These are phyloP conservation scores for Maconellicoccus hirsutus DNA, from an alignment of 1,140 invertebrate genomes.

Conservation along the genomic window DNA sequence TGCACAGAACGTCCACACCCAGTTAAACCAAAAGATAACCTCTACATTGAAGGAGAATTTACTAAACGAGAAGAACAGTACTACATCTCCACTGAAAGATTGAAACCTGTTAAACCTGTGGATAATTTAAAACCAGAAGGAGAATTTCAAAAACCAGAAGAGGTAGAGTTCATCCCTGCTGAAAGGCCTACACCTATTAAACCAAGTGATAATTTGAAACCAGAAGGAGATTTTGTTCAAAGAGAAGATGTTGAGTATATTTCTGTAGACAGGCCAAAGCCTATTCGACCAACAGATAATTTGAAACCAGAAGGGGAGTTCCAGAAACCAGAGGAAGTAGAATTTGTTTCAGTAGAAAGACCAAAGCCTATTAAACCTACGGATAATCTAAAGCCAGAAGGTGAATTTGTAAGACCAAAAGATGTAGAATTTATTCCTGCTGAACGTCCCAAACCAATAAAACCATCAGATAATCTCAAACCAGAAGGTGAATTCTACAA, in stretches of 20 bases:
- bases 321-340: constrained; percentile 32
- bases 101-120: constrained; percentile 33
- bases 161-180: constrained; percentile 37
- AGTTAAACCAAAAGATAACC: constrained; percentile 37
- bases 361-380: constrained; percentile 39
- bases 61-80: constrained; percentile 39
- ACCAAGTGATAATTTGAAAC: constrained; percentile 37
- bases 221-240: constrained; percentile 43
- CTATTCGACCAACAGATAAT: constrained; percentile 44
- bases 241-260: constrained; percentile 31
- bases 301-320: constrained; percentile 43
- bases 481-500: constrained; percentile 35
- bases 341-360: constrained; percentile 31
- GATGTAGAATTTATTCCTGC: constrained; percentile 30
- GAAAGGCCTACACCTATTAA: constrained; percentile 32
- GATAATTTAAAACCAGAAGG: constrained; percentile 46
- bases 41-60: constrained; percentile 40
- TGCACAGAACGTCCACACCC: constrained; percentile 39
- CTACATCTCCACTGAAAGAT: constrained; percentile 36
- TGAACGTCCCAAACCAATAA: constrained; percentile 33
- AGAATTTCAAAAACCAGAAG: constrained; percentile 40
- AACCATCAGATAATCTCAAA: constrained; percentile 35
- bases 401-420: constrained; percentile 35
- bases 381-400: constrained; percentile 39
- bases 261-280: constrained; percentile 39